phyloP scores from a whole-genome alignment of 2,888 invertebrate genomes.

The Pterobdella sp. region DNA sequence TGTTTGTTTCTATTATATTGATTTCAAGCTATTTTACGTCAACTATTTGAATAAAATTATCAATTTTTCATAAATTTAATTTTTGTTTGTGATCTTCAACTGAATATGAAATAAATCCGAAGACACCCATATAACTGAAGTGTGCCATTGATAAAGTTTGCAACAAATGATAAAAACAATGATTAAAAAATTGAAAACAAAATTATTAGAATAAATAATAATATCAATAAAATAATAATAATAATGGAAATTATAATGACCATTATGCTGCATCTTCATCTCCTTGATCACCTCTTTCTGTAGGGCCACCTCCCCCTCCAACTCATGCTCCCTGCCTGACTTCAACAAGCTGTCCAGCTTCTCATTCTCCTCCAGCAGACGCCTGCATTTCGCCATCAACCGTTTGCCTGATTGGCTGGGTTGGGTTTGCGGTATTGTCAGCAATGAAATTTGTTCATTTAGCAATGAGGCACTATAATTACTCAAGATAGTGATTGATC shows the following conservation, averaged over 20 bases:
- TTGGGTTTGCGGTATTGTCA: too few species aligned
- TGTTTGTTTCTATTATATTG: too few species aligned
- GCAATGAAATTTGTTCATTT: too few species aligned
- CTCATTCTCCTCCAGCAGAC: constrained; percentile 91
- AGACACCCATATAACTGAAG: background rate
- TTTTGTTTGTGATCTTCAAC: too few species aligned
- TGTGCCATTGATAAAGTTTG: background rate
- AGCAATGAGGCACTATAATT: too few species aligned
- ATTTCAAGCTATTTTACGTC: too few species aligned
- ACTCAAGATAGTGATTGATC: background rate
- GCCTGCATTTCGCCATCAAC: constrained; percentile 89
- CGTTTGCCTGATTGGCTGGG: constrained; percentile 86
- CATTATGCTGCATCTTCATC: constrained; percentile 89
- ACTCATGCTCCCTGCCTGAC: constrained; percentile 83
- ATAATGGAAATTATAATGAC: background rate
- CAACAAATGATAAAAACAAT: background rate
- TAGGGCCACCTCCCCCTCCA: constrained; percentile 87
- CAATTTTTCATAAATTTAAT: too few species aligned
- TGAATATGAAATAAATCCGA: too few species aligned
- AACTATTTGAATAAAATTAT: too few species aligned
- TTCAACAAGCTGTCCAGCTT: constrained; percentile 91
- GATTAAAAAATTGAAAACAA: background rate
- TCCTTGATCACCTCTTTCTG: constrained; percentile 92
- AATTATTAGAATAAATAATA: background rate
- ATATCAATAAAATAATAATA: background rate